Percentiles rank a stretch among this genome's conserved stretches.
Conservation (phyloP, 2,888 invertebrate species). For the Podabrus alpinus region DNA sequence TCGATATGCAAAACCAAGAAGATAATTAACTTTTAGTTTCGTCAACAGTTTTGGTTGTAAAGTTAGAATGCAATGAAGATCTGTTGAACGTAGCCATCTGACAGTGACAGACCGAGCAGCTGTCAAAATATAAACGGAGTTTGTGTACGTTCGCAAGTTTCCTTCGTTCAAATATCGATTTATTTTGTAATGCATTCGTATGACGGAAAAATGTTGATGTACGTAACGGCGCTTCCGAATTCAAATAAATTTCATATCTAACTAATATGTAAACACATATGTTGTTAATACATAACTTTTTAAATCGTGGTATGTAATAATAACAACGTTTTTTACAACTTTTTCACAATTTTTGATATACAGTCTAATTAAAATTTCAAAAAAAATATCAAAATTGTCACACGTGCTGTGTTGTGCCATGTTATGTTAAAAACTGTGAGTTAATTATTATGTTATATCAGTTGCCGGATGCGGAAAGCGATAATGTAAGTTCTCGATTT, state of each 20-base stretch:
- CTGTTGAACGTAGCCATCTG: constrained; percentile 12
- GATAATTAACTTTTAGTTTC: not conserved
- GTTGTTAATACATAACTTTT: not conserved
- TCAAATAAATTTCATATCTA: constrained; percentile 1
- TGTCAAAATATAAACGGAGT: constrained; percentile 36
- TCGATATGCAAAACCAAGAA: not conserved
- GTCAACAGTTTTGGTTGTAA: not conserved
- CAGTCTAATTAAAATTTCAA: not conserved
- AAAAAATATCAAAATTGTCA: not conserved
- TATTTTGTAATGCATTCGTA: constrained; percentile 36
- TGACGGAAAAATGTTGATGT: constrained; percentile 21
- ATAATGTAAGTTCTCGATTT: constrained; percentile 15
- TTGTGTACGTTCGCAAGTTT: constrained; percentile 37
- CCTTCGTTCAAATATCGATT: constrained; percentile 42
- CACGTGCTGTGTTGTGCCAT: constrained; percentile 5
- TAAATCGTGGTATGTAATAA: not conserved
- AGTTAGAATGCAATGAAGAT: not conserved
- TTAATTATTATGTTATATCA: constrained; percentile 20
- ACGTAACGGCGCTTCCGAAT: constrained; percentile 6
- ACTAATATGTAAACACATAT: not conserved
- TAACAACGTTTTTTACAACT: constrained; percentile 2
- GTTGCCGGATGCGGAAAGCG: not conserved
- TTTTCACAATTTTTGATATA: not conserved
- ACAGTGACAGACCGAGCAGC: constrained; percentile 7
- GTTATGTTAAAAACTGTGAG: constrained; percentile 6